A percentile compares a stretch with the other conserved stretches of the same genome.
phyloP scores from a whole-genome alignment of 2,797 vertebrate genomes.

The Cyprinella venusta region DNA sequence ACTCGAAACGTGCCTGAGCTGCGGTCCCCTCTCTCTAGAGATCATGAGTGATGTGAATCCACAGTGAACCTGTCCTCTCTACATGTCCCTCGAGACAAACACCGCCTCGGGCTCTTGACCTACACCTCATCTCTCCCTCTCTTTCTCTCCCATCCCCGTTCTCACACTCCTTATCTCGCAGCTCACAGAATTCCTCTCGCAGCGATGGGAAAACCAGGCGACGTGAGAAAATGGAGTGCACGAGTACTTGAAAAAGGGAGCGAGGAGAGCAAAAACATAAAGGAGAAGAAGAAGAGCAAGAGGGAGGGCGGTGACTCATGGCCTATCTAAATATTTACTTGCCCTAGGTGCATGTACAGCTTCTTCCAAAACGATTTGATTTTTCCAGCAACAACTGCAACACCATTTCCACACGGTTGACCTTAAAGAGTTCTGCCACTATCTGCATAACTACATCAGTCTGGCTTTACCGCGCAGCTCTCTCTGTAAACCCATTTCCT shows the following conservation, averaged over 20 bases:
- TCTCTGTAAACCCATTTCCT: slow-evolving; percentile 28
- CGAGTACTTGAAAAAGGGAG: slow-evolving; percentile 24
- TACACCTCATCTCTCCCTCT: not conserved
- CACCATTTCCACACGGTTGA: slow-evolving; percentile 45
- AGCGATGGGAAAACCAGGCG: slow-evolving; percentile 75
- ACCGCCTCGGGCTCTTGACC: slow-evolving; percentile 34
- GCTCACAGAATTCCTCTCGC: slow-evolving; percentile 73
- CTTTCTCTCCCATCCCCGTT: slow-evolving; percentile 19
- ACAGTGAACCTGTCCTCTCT: slow-evolving; percentile 27
- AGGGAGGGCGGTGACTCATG: slow-evolving; percentile 64
- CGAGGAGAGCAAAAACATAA: slow-evolving; percentile 27
- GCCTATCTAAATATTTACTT: slow-evolving; percentile 78
- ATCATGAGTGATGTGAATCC: slow-evolving; percentile 29
- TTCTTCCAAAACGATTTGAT: slow-evolving; percentile 71
- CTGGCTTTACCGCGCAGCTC: not conserved
- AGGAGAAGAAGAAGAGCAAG: slow-evolving; percentile 18
- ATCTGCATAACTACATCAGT: slow-evolving; percentile 35
- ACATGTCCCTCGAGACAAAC: slow-evolving; percentile 36
- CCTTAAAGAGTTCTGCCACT: slow-evolving; percentile 34
- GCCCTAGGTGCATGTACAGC: slow-evolving; percentile 62
- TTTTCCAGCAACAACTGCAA: slow-evolving; percentile 70
- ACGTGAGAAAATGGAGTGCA: slow-evolving; percentile 52
- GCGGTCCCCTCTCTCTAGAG: slow-evolving; percentile 17
- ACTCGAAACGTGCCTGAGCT: slow-evolving; percentile 11
- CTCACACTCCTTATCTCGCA: slow-evolving; percentile 70